These are phyloP conservation scores for Clarias platycephalus DNA, from an alignment of 2,797 vertebrate species.

Conservation along the genomic window DNA sequence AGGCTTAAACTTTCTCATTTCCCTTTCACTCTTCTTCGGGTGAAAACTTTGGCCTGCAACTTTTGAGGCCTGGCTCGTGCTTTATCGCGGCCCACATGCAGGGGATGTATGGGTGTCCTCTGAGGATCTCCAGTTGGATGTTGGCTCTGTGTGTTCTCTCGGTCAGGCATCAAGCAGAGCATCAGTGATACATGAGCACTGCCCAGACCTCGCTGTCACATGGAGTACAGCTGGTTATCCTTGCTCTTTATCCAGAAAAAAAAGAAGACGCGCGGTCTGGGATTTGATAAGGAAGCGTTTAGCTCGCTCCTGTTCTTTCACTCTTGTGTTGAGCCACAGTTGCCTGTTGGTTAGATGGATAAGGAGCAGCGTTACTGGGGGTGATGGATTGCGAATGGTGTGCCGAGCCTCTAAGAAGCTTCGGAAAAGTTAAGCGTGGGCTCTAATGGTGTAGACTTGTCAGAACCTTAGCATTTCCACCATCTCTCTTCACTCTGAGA, in stretches of 20 bases:
- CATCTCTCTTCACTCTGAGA: slow-evolving; percentile 57
- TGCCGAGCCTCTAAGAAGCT: slow-evolving; percentile 55
- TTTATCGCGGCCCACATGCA: slow-evolving; percentile 74
- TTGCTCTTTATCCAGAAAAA: slow-evolving; percentile 45
- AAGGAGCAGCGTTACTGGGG: slow-evolving; percentile 56
- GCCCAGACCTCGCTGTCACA: slow-evolving; percentile 50
- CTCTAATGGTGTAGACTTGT: slow-evolving; percentile 62
- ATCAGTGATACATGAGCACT: slow-evolving; percentile 60
- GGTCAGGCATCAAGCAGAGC: slow-evolving; percentile 69
- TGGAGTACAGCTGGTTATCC: slow-evolving; percentile 55
- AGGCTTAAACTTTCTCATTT: slow-evolving; percentile 77
- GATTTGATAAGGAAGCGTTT: slow-evolving; percentile 55
- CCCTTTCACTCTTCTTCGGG: slow-evolving; percentile 68
- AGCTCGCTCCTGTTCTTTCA: slow-evolving; percentile 41
- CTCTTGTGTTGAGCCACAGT: slow-evolving; percentile 45
- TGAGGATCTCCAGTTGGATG: slow-evolving; percentile 54
- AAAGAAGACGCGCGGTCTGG: slow-evolving; percentile 44
- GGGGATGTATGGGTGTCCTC: slow-evolving; percentile 60
- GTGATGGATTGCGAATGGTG: slow-evolving; percentile 61
- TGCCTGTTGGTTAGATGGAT: slow-evolving; percentile 58
- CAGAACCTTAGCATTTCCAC: slow-evolving; percentile 56
- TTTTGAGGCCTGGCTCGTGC: slow-evolving; percentile 73
- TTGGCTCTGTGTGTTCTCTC: slow-evolving; percentile 57
- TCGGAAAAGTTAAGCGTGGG: slow-evolving; percentile 58
- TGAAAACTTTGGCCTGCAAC: slow-evolving; percentile 77